Base-by-base conservation (phyloP, 1,140 invertebrate species). In the Drosophila subpulchrella region DNA sequence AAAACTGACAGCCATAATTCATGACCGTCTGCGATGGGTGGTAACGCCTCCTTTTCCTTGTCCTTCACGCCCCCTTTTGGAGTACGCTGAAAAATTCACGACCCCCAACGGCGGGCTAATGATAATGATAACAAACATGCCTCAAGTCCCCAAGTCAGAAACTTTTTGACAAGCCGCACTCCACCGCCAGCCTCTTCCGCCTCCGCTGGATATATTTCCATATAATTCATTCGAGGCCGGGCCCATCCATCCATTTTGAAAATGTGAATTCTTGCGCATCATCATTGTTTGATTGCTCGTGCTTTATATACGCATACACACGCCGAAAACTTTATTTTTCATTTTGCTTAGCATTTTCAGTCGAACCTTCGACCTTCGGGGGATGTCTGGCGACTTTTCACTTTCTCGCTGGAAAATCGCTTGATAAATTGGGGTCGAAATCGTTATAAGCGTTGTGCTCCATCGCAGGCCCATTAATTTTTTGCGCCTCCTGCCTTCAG, bases 251-350 rank as follows among this genome's bases (percentile, higher is more conserved):
- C 61, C 82, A 86, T 82, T 88, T 89, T 89, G 65, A 75, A 75
- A 81, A 75, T 86, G 83, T 88, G 88, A 84, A 89, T 88, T 91
- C 80, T 84, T 84, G 88, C 89, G 81, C 88, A 91, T 88, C 88
- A 91, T 91, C 88, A 91, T 91, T 91, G 88, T 83, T 91, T 91
- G 89, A 91, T 91, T 73, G 79, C 67, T 91, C 81, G 81, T 85
- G 75, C 84, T 75, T 85, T 88, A 88, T 88, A 88, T 46, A 20
- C 8, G 34, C 34, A 44, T 48, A 36, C 48, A 60, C 36, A 50
- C 65, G 47, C 59, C 71, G 56, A 39, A 54, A 76, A 76, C 68
- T 84, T 76, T 85, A 66, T 58, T 80, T 78, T 78, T 66, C 78
- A 66, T 67, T 66, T 83, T 66, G 58, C 39, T 65, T 66, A 11